These are phyloP conservation scores for Oxygymnocypris stewartii DNA, from an alignment of 2,113 vertebrate species.

Conservation along the genomic window DNA sequence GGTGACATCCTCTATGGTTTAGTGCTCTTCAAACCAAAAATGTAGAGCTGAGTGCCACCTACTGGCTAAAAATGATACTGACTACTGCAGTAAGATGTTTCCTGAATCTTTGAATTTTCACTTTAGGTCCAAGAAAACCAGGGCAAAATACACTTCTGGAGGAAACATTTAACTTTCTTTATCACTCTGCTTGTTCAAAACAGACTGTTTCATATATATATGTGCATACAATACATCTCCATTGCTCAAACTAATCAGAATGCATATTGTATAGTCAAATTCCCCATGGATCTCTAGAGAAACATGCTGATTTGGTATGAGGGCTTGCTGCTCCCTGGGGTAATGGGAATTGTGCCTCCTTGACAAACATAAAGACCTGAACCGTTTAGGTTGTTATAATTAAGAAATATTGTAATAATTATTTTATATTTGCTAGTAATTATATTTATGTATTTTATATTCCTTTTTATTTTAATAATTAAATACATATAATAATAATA, in stretches of 20 bases:
- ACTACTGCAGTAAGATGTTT: slow-evolving; percentile 8
- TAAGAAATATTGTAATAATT: neutral
- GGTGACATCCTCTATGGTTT: neutral
- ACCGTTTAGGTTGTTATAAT: neutral
- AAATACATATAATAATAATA: neutral
- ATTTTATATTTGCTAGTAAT: neutral
- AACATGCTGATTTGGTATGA: slow-evolving; percentile 17
- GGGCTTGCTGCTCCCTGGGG: slow-evolving; percentile 22
- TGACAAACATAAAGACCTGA: neutral
- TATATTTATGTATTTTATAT: neutral
- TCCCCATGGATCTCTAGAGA: slow-evolving; percentile 12
- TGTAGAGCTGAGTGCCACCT: slow-evolving; percentile 37
- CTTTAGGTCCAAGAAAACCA: neutral
- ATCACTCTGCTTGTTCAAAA: slow-evolving; percentile 10
- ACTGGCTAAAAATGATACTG: slow-evolving; percentile 18
- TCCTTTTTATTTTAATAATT: neutral
- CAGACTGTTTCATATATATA: slow-evolving; percentile 13
- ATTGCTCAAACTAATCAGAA: slow-evolving; percentile 18
- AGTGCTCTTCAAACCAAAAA: neutral
- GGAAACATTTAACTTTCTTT: slow-evolving; percentile 20
- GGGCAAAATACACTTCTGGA: neutral
- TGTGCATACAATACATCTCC: slow-evolving; percentile 6
- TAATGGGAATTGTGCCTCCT: neutral
- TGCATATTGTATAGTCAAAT: slow-evolving; percentile 32
- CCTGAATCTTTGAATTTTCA: neutral